Evolutionary conservation across 2,113 vertebrate genomes (phyloP), one percentile per base, ranked within the genome.

Genomic region (Rutilus rutilus): DNA sequence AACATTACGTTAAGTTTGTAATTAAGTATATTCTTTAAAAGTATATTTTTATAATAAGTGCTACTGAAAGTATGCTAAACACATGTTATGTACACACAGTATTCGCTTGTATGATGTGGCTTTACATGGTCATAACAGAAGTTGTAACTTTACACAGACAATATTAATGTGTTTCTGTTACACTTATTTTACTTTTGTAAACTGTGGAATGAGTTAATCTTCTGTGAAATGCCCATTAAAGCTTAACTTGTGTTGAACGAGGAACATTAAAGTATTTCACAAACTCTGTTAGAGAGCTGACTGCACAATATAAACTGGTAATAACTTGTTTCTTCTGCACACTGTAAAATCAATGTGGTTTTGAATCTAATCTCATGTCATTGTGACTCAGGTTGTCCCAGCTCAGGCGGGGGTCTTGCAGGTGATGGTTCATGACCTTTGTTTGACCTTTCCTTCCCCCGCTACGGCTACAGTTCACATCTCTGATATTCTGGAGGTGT

Each of bases 381-480:
- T 75, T 57, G 86, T 76, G 71, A 50, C 82, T 64, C 93, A 99
- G 98, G 96, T 98, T 25, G 92, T 92, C 71, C 97, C 98, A 6
- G 42, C 96, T 84, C 92, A 93, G 33, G 94, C 93, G 8, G 95
- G 95, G 3, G 69, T 87, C 36, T 91, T 96, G n/a, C 95, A 95
- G 23, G 88, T 99, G 87, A 96, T 97, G 95, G 94, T 99, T 89
- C 97, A 98, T 11, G 98, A 99, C 91, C 92, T 99, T 85, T 99
- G 98, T 87, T 91, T 99, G 85, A 92, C 96, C 42, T 98, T 97
- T 89, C 95, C 96, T 1, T 90, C 94, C 2, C 96, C 97, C 0
- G 96, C 97, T 12, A 95, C 92, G 86, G 95, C 96, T 67, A 88
- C 92, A 0, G 91, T 99, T 0, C 91, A 94, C 3, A 93, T 99